Evolutionary conservation across 2,888 invertebrate species (phyloP), one percentile per base, ranked within the genome.

Genomic region (Arctia plantaginis): DNA sequence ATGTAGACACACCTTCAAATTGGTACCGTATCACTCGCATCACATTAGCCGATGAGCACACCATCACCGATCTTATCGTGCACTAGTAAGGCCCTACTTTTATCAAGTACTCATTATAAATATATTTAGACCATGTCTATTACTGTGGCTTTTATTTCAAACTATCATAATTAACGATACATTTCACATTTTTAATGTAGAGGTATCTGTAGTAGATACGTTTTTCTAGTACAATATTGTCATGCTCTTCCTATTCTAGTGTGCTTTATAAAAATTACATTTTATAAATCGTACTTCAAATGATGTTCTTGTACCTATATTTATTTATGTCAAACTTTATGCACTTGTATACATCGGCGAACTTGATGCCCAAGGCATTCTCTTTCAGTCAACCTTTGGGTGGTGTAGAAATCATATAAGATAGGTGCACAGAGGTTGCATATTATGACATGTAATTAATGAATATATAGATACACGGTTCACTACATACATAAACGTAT

Each of bases 111-210:
- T 15, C 6, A 27, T 62, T 62, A 62, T 8, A 67, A 44, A 67
- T 41, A 67, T 44, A 66, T 66, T 44, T 44, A 44, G 44, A 41
- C 66, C 20, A 30, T 27, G 41, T 66, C 44, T 44, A 44, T 67
- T 67, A 62, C 8, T 30, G 27, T 10, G 15, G 18, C 20, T 7
- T 30, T 44, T 44, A 30, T 30, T 30, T 62, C 30, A 30, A 18
- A 30, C 18, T 30, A 18, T 30, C 15, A 4, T 59, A 4, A 18
- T 30, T 30, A 8, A 13, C 30, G 15, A 44, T 41, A 66, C 3
- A 27, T 66, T 27, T 27, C 3, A 66, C 66, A 44, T 66, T 66
- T 66, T 66, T 18, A 62, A 62, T 30, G 18, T 18, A 62, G 18
- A 35, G 51, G 51, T 59, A 27, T 27, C 3, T 27, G 3, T 39